phyloP scores from a whole-genome alignment of 2,888 invertebrate genomes.

The Diadegma fenestrale region DNA sequence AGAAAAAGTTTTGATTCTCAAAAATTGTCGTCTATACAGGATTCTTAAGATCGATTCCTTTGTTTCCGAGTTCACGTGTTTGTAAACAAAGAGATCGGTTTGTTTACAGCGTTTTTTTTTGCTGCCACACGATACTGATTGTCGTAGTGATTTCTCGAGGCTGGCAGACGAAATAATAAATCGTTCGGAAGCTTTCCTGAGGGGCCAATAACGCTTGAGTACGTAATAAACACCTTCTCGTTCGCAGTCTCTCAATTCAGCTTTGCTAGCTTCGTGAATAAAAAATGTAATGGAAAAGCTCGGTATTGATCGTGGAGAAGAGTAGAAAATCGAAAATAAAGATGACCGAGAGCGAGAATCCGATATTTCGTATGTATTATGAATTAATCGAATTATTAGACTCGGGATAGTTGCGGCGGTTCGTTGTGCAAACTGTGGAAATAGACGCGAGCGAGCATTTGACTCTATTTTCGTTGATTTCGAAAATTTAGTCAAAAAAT shows the following conservation, averaged over 20 bases:
- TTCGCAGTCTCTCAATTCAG: constrained; percentile 30
- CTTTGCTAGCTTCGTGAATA: constrained; percentile 47
- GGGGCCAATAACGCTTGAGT: constrained; percentile 22
- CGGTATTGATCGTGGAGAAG: constrained; percentile 47
- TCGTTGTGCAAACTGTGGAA: background rate
- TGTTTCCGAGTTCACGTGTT: background rate
- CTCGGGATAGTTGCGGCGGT: background rate
- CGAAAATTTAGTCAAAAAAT: background rate
- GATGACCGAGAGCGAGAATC: background rate
- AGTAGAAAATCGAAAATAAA: constrained; percentile 26
- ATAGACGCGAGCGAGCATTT: background rate
- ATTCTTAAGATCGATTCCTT: background rate
- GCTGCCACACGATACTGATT: background rate
- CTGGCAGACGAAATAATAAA: background rate
- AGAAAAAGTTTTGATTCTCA: background rate
- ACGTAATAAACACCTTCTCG: constrained; percentile 24
- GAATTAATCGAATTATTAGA: background rate
- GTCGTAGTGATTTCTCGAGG: background rate
- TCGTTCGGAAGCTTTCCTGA: background rate
- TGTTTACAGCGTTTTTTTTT: background rate
- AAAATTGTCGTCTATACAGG: background rate
- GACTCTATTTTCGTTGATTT: background rate
- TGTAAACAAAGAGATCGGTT: background rate
- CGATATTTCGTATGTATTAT: background rate
- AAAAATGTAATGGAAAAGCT: constrained; percentile 36